Evolutionary conservation across 2,113 vertebrate genomes (phyloP).

Genomic region (Neotragus moschatus): DNA sequence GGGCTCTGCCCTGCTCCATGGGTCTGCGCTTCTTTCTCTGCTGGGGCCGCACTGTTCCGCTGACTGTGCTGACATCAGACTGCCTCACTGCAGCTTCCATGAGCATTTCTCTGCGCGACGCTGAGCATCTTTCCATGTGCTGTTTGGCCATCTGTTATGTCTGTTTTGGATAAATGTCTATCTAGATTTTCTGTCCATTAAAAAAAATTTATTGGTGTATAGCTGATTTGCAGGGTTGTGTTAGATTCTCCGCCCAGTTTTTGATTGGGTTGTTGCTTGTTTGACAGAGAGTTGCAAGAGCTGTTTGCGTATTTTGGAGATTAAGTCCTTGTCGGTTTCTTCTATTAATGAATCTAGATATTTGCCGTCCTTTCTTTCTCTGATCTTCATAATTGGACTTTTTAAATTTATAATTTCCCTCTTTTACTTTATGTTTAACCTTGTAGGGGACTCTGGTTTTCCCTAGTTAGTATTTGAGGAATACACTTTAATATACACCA

Average conservation of each 20-base stretch:
- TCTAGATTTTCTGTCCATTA: neutral
- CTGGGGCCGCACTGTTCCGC: fast-evolving
- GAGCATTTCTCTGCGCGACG: fast-evolving
- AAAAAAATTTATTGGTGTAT: neutral
- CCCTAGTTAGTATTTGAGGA: neutral
- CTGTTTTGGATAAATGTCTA: neutral
- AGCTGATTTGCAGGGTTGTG: neutral
- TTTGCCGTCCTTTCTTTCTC: neutral
- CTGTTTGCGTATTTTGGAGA: neutral
- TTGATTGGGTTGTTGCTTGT: neutral
- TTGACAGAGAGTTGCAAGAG: neutral
- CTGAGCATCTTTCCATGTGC: neutral
- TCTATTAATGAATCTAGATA: neutral
- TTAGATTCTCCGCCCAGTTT: neutral
- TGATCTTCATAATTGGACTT: neutral
- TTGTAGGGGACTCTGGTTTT: neutral
- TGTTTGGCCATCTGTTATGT: neutral
- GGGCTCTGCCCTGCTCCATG: neutral
- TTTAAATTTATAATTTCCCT: neutral
- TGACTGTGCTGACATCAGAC: neutral
- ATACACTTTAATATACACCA: neutral
- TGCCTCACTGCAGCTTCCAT: neutral
- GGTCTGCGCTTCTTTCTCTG: fast-evolving
- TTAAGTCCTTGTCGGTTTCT: neutral
- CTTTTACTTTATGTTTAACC: neutral